Base-by-base conservation (phyloP, 2,888 invertebrate species). In the Taphrorychus bicolor region DNA sequence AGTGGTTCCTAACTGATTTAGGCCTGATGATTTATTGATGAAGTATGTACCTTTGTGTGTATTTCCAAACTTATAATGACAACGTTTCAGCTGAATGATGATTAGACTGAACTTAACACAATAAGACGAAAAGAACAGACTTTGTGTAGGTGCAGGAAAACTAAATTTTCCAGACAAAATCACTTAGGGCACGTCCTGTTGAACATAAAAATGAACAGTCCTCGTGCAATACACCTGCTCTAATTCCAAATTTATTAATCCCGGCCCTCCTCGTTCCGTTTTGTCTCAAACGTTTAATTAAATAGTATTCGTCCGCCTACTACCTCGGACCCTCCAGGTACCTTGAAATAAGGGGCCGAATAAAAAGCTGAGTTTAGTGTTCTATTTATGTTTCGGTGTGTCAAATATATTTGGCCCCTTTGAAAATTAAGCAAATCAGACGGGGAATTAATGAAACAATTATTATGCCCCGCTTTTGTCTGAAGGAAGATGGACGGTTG, bases 261-360 rank as follows among this genome's bases (percentile, higher is more conserved):
- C 45, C 9, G 32, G 53, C 53, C 59, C 52, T 53, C 23, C 59
- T 41, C 64, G 24, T 64, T 64, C 52, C 42, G 42, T 52, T 58
- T 52, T 64, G 64, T 64, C 52, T 58, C 58, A 58, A 59, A 64
- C 64, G 58, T 64, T 64, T 64, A 64, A 64, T 64, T 64, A 64
- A 64, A 64, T 59, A 64, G 59, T 64, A 58, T n/a, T n/a, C 59
- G 58, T 58, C 45, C 45, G 64, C 64, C 59, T 64, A n/a, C n/a
- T n/a, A 64, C 58, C 64, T 58, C 42, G 42, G 59, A 42, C 64
- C 59, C 64, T 53, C 17, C 64, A 64, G 64, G 64, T 59, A 64
- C 64, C 24, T 17, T 16, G 45, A 64, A 64, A 58, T 59, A 59
- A 53, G 57, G n/a, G n/a, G 58, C 52, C 40, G 59, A 64, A 59